Conservation (phyloP, 2,888 invertebrate genomes). For the Euphydryas editha region DNA sequence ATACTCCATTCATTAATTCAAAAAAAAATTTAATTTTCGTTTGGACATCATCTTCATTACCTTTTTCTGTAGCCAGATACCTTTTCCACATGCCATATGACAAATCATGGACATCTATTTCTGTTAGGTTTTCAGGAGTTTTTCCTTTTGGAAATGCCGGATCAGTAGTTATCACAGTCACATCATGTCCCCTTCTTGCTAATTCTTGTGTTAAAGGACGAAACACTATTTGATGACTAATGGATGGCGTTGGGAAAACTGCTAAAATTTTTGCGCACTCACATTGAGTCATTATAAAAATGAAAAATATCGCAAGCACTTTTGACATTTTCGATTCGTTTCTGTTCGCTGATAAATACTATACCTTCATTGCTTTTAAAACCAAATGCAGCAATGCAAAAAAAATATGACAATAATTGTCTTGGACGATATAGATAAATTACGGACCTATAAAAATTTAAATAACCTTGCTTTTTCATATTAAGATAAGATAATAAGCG, state of each 20-base stretch:
- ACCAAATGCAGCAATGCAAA: neutral
- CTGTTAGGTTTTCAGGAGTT: slow-evolving; percentile 53
- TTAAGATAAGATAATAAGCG: neutral
- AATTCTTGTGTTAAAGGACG: slow-evolving; percentile 58
- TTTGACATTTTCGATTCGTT: slow-evolving; percentile 7
- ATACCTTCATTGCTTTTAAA: neutral
- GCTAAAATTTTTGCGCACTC: slow-evolving; percentile 55
- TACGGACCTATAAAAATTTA: neutral
- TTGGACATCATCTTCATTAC: neutral
- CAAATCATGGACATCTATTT: slow-evolving; percentile 45
- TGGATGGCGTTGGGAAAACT: slow-evolving; percentile 56
- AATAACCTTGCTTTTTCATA: slow-evolving; percentile 2
- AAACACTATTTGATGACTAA: slow-evolving; percentile 58
- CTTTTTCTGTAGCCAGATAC: neutral
- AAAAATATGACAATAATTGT: neutral
- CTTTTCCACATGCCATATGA: neutral
- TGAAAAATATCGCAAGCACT: neutral
- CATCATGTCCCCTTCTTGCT: slow-evolving; percentile 61
- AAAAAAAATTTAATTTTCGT: neutral
- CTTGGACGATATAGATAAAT: neutral
- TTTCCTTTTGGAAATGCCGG: slow-evolving; percentile 54
- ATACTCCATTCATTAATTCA: neutral
- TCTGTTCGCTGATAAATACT: slow-evolving; percentile 1
- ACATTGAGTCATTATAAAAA: neutral
- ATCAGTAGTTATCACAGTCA: slow-evolving; percentile 60